Conservation (phyloP, 2,113 vertebrate species). For the Egretta garzetta region DNA sequence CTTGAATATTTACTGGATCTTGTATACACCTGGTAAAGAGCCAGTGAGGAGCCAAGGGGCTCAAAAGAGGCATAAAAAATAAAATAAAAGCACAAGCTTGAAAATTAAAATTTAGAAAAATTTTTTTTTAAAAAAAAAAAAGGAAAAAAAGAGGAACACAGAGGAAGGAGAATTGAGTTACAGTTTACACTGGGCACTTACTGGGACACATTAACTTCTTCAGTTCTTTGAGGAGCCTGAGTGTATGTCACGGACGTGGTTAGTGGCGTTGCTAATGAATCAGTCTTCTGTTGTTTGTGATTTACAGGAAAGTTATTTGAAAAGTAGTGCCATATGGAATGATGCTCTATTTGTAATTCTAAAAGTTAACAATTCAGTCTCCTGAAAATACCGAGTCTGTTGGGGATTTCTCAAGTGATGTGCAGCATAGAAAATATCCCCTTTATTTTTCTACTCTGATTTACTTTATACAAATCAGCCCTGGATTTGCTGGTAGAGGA, state of each 20-base stretch:
- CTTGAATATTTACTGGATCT: background rate
- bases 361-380: conserved; percentile 24
- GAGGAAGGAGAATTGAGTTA: background rate
- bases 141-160: no score
- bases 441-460: background rate
- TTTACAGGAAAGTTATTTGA: background rate
- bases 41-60: background rate
- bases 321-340: conserved; percentile 4
- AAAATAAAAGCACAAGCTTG: background rate
- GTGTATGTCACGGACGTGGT: background rate
- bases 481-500: background rate
- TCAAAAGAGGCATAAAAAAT: background rate
- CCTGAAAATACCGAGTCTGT: conserved; percentile 10
- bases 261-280: background rate
- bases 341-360: conserved; percentile 43
- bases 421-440: background rate
- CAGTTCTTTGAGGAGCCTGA: background rate
- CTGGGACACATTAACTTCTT: background rate
- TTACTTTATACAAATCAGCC: background rate
- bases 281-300: background rate
- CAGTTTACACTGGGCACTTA: background rate
- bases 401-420: conserved; percentile 24
- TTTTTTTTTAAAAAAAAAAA: no score
- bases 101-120: background rate
- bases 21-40: background rate